Evolutionary conservation across 2,888 invertebrate species (phyloP).

Genomic region (Lasioglossum leucozonium): DNA sequence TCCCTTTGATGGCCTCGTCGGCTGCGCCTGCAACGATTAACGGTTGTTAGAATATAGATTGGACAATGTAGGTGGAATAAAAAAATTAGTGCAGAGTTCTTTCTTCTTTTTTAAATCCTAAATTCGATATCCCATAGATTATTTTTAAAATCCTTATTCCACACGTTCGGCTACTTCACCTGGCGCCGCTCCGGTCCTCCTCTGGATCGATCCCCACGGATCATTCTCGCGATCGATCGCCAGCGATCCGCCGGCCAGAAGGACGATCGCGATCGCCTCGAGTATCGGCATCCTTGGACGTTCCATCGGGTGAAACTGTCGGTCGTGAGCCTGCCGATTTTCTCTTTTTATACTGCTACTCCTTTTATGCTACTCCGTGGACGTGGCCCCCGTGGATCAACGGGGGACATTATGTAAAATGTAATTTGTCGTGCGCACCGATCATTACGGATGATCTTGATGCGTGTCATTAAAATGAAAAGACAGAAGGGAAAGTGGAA

Average conservation of each 20-base stretch:
- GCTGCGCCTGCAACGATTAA: conserved; percentile 33
- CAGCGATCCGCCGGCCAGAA: conserved; percentile 55
- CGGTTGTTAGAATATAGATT: too few relatives aligned
- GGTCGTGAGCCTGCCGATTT: conserved; percentile 44
- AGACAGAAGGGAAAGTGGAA: conserved; percentile 72
- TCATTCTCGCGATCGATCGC: conserved; percentile 20
- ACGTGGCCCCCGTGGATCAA: not conserved
- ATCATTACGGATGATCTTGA: conserved; percentile 63
- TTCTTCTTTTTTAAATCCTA: too few relatives aligned
- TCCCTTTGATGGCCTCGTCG: conserved; percentile 51
- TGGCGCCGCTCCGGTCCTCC: conserved; percentile 34
- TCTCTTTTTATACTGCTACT: conserved; percentile 69
- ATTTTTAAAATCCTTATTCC: too few relatives aligned
- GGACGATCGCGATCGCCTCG: conserved; percentile 58
- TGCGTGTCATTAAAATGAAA: conserved; percentile 70
- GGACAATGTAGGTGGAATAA: too few relatives aligned
- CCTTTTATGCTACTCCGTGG: conserved; percentile 15
- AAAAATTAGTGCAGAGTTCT: too few relatives aligned
- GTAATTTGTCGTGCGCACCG: conserved; percentile 60
- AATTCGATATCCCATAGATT: too few relatives aligned
- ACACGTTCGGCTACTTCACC: conserved; percentile 47
- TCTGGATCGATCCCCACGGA: conserved; percentile 29
- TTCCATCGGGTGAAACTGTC: conserved; percentile 65
- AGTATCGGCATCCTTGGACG: conserved; percentile 65
- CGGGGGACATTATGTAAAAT: conserved; percentile 68